Percentiles rank a stretch among this genome's conserved stretches.
Conservation (phyloP, 1,140 invertebrate species). For the Microvelia longipes region DNA sequence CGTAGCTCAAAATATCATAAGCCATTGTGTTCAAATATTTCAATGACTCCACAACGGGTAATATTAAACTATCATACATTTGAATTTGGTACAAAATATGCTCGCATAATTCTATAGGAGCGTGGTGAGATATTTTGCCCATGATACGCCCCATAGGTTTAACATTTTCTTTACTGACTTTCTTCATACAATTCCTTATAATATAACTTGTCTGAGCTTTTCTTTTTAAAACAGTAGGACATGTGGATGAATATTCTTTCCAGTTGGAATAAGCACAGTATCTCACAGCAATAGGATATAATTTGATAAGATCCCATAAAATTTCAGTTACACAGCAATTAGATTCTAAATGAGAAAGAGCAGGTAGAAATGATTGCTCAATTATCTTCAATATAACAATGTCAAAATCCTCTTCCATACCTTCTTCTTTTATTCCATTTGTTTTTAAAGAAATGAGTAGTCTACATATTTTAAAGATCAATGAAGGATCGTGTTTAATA, state of each 20-base stretch:
- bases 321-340: conserved; percentile 94
- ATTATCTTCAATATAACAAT: conserved; percentile 71
- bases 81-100: conserved; percentile 89
- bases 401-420: not conserved
- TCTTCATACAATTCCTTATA: conserved; percentile 92
- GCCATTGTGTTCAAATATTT: conserved; percentile 92
- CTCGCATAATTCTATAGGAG: conserved; percentile 88
- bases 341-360: conserved; percentile 76
- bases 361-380: conserved; percentile 74
- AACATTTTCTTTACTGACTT: conserved; percentile 95
- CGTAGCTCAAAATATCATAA: conserved; percentile 91
- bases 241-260: conserved; percentile 11
- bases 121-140: conserved; percentile 91
- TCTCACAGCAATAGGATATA: conserved; percentile 83
- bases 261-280: conserved; percentile 26
- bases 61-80: conserved; percentile 91
- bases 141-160: conserved; percentile 89
- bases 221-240: conserved; percentile 6
- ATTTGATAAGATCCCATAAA: conserved; percentile 79
- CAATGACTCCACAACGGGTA: conserved; percentile 92
- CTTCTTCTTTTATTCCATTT: not conserved
- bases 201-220: conserved; percentile 30
- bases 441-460: not conserved
- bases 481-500: not conserved
- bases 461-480: conserved; percentile 3